Conservation (phyloP, 2,113 vertebrate species). For the Cervus canadensis region DNA sequence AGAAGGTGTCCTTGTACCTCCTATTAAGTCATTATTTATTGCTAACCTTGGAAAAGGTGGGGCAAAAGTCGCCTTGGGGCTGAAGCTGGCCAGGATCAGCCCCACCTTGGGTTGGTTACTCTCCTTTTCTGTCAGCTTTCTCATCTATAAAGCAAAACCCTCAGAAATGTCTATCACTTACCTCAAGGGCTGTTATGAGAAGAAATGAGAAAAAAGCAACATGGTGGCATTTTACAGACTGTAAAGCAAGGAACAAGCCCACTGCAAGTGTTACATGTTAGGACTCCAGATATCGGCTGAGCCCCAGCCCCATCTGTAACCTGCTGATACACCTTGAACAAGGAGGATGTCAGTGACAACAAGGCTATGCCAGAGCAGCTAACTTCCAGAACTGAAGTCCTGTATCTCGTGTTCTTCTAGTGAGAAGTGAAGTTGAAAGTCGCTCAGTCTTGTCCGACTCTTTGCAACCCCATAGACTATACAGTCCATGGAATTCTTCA, state of each 20-base stretch:
- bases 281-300: background rate
- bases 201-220: background rate
- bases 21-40: background rate
- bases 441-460: background rate
- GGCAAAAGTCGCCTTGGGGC: background rate
- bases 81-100: background rate
- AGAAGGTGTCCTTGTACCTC: background rate
- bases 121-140: background rate
- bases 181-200: background rate
- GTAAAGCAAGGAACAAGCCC: background rate
- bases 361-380: background rate
- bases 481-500: background rate
- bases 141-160: background rate
- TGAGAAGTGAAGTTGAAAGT: background rate
- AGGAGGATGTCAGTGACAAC: accelerated
- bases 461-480: background rate
- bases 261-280: accelerated
- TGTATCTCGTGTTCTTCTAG: background rate
- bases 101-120: background rate
- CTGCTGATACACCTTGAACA: background rate
- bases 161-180: background rate
- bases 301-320: background rate
- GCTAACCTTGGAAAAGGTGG: background rate
- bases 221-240: background rate
- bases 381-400: too few relatives aligned